Conservation (phyloP, 1,140 invertebrate genomes). For the Lutraria rhynchaena region DNA sequence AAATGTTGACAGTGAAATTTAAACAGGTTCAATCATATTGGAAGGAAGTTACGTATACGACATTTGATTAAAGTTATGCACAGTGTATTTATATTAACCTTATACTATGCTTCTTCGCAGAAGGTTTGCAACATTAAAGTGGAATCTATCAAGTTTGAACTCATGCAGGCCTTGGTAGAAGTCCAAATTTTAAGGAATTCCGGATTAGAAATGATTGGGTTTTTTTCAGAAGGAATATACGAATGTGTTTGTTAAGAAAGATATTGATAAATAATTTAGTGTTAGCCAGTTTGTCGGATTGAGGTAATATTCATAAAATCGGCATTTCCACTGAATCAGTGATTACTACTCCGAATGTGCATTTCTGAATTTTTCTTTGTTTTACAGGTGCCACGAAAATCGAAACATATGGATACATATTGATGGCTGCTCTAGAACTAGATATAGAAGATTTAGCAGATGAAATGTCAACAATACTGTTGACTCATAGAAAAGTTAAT, state of each 20-base stretch:
- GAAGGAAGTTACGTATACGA: too few relatives aligned
- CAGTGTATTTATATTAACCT: too few relatives aligned
- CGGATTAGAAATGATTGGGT: not conserved
- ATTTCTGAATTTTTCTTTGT: too few relatives aligned
- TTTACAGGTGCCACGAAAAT: not conserved
- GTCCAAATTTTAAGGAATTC: too few relatives aligned
- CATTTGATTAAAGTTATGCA: too few relatives aligned
- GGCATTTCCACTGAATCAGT: not conserved
- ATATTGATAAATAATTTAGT: not conserved
- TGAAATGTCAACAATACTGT: not conserved
- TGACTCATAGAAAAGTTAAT: not conserved
- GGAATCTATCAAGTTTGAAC: too few relatives aligned
- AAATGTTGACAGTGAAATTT: too few relatives aligned
- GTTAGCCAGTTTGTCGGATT: not conserved
- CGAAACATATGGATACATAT: conserved; percentile 19
- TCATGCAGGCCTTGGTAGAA: too few relatives aligned
- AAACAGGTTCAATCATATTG: too few relatives aligned
- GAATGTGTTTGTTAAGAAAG: not conserved
- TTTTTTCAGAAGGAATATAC: not conserved
- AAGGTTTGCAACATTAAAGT: too few relatives aligned
- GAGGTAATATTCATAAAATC: not conserved
- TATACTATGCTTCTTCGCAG: too few relatives aligned
- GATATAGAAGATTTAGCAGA: not conserved
- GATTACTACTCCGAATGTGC: too few relatives aligned
- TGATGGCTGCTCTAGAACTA: conserved; percentile 24